Evolutionary conservation across 2,888 invertebrate genomes (phyloP).

Genomic region (Argynnis bischoffii): DNA sequence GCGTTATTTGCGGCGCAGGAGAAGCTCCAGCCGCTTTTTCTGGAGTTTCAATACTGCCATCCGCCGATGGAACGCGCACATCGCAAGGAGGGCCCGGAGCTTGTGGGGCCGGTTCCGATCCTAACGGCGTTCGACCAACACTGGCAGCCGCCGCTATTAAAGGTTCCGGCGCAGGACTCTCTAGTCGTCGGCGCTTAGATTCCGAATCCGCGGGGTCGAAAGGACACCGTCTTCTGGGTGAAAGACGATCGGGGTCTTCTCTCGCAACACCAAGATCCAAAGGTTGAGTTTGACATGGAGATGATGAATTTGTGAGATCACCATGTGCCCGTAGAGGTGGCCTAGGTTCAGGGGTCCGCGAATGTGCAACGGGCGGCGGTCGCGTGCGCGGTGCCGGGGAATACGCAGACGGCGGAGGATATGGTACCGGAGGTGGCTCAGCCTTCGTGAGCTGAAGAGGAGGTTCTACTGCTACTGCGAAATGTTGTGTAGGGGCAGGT

Average conservation of each 20-base stretch:
- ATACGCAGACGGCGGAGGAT: slow-evolving; percentile 70
- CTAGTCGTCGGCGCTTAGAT: slow-evolving; percentile 85
- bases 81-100: slow-evolving; percentile 75
- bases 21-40: slow-evolving; percentile 78
- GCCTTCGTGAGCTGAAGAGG: slow-evolving; percentile 83
- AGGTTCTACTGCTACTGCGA: slow-evolving; percentile 65
- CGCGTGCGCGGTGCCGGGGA: slow-evolving; percentile 63
- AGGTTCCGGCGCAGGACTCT: slow-evolving; percentile 81
- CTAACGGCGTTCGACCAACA: slow-evolving; percentile 85
- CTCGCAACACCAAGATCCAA: slow-evolving; percentile 88
- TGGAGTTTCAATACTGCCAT: slow-evolving; percentile 82
- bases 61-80: slow-evolving; percentile 83
- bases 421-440: slow-evolving; percentile 70
- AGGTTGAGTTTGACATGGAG: slow-evolving; percentile 88
- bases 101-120: slow-evolving; percentile 75
- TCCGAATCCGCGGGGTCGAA: slow-evolving; percentile 77
- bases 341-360: slow-evolving; percentile 78
- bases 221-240: slow-evolving; percentile 86
- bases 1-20: slow-evolving; percentile 65
- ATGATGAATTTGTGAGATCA: slow-evolving; percentile 61
- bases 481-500: slow-evolving; percentile 75
- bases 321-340: slow-evolving; percentile 67
- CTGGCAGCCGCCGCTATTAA: slow-evolving; percentile 88
- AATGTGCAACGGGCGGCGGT: slow-evolving; percentile 83
- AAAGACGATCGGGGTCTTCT: slow-evolving; percentile 81